phyloP scores from a whole-genome alignment of 2,113 vertebrate genomes.

The Percopsis transmontana region DNA sequence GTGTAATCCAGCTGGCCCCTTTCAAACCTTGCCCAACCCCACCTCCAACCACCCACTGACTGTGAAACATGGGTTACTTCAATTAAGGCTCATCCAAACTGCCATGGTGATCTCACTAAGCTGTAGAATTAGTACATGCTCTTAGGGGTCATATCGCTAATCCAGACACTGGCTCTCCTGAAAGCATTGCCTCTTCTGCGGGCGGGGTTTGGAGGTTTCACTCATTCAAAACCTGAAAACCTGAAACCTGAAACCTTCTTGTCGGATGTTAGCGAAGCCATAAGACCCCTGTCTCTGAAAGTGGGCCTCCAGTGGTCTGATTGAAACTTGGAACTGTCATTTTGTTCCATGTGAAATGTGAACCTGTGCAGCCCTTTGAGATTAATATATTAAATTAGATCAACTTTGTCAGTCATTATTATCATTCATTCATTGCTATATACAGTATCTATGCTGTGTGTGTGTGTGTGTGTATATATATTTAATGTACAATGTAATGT shows the following conservation, averaged over 20 bases:
- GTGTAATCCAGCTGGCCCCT: slow-evolving; percentile 50
- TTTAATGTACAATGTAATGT: no score
- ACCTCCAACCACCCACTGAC: not conserved
- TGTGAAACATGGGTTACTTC: slow-evolving; percentile 31
- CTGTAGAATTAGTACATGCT: slow-evolving; percentile 22
- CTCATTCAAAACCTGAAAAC: not conserved
- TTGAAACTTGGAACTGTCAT: no score
- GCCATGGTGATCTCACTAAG: slow-evolving; percentile 26
- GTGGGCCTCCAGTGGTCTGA: no score
- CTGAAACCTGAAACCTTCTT: not conserved
- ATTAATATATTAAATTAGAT: no score
- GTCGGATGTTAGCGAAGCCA: not conserved
- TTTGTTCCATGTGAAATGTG: no score
- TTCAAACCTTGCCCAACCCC: slow-evolving; percentile 16
- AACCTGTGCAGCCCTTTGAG: no score
- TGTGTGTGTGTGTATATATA: no score
- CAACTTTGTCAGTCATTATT: no score
- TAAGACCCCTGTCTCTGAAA: no score
- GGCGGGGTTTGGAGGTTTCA: not conserved
- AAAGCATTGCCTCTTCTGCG: not conserved
- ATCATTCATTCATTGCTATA: no score
- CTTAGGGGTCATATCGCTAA: slow-evolving; percentile 19
- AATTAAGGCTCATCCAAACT: slow-evolving; percentile 22
- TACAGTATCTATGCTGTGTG: no score
- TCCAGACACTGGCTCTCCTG: not conserved